phyloP scores from a whole-genome alignment of 1,140 invertebrate genomes.

The Cryptotermes secundus region DNA sequence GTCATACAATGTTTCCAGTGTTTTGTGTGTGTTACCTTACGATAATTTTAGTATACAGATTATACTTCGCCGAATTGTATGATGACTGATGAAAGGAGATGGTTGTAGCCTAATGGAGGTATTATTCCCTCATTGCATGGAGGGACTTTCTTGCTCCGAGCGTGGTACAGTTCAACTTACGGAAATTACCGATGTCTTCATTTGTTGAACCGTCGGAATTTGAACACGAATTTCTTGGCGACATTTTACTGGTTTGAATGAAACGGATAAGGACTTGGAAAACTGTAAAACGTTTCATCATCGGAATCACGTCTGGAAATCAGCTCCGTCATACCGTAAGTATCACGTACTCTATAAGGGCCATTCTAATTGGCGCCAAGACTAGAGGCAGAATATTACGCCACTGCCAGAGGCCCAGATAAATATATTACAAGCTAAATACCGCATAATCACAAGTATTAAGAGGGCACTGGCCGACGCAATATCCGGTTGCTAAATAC shows the following conservation, averaged over 20 bases:
- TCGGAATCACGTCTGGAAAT: neutral
- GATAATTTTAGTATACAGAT: no score
- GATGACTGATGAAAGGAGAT: no score
- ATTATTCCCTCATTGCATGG: no score
- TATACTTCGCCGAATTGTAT: no score
- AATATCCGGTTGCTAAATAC: neutral
- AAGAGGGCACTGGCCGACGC: neutral
- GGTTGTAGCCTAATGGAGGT: no score
- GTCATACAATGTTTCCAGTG: no score
- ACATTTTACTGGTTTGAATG: neutral
- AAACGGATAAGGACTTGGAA: neutral
- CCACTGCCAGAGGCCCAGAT: neutral
- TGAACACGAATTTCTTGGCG: neutral
- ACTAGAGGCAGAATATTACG: neutral
- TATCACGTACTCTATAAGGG: neutral
- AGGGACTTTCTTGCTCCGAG: no score
- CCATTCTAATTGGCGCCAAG: neutral
- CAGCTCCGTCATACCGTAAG: neutral
- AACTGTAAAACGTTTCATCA: neutral
- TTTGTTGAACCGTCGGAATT: neutral
- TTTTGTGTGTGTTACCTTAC: no score
- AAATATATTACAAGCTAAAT: neutral
- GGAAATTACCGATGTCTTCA: no score
- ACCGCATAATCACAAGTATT: neutral
- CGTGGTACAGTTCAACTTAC: no score